These are phyloP conservation scores for Bolborhynchus lineola DNA, from an alignment of 2,113 vertebrate species.

Conservation along the genomic window DNA sequence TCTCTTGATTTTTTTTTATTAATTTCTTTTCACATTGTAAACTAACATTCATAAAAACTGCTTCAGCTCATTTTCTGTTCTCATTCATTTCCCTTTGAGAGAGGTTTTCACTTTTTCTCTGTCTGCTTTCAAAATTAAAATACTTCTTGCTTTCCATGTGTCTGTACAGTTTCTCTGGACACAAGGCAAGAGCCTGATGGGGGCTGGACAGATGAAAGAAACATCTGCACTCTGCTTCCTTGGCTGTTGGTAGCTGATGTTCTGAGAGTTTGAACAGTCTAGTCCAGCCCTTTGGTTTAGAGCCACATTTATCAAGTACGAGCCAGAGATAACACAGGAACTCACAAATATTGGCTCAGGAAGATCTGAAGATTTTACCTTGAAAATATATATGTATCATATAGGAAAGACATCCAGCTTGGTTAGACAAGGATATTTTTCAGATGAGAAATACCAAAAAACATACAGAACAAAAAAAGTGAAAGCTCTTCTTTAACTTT, in stretches of 20 bases:
- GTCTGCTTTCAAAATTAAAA: not conserved
- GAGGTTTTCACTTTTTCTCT: not conserved
- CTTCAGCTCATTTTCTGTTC: not conserved
- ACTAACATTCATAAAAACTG: not conserved
- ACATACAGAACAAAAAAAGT: not conserved
- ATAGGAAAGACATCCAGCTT: not conserved
- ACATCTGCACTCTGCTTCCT: not conserved
- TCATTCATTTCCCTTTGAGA: not conserved
- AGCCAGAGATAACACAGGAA: not conserved
- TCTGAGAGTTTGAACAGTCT: not conserved
- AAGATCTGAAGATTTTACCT: not conserved
- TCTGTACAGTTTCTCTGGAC: not conserved
- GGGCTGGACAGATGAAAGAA: not conserved
- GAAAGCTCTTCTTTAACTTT: not conserved
- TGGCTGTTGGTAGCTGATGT: not conserved
- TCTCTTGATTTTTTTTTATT: not conserved
- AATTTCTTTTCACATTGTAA: not conserved
- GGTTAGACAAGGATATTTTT: not conserved
- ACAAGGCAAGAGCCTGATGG: rapidly evolving
- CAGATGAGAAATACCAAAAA: not conserved
- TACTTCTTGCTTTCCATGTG: not conserved
- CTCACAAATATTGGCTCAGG: not conserved
- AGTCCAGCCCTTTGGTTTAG: not conserved
- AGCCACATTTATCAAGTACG: not conserved
- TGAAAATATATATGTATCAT: not conserved